phyloP scores from a whole-genome alignment of 2,113 vertebrate species.

The Oostethus manadensis region DNA sequence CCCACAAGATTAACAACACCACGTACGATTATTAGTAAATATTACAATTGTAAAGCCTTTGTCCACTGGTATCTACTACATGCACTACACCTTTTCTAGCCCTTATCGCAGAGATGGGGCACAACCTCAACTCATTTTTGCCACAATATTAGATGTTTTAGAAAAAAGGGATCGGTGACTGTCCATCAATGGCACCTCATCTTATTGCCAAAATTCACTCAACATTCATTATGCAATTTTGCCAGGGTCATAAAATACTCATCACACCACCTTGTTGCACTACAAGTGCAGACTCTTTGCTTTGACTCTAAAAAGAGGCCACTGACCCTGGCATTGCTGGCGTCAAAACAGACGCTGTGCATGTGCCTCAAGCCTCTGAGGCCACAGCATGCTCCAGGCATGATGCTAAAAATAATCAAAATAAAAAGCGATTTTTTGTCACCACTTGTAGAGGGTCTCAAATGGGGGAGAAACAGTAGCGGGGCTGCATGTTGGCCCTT shows the following conservation, averaged over 20 bases:
- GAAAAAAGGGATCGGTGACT: not conserved
- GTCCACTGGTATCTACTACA: conserved; percentile 25
- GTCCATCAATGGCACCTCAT: conserved; percentile 12
- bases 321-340: conserved; percentile 25
- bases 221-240: conserved; percentile 43
- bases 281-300: conserved; percentile 17
- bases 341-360: conserved; percentile 20
- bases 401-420: conserved; percentile 41
- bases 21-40: conserved; percentile 32
- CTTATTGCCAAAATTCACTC: conserved; percentile 16
- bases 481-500: conserved; percentile 25
- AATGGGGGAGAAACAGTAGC: not conserved
- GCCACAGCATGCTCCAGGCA: conserved; percentile 39
- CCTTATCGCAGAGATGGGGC: not conserved
- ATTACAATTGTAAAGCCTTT: conserved; percentile 16
- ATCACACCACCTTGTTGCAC: conserved; percentile 20
- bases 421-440: conserved; percentile 14
- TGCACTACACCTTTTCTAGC: conserved; percentile 19
- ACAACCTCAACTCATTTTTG: conserved; percentile 15
- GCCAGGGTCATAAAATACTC: conserved; percentile 44
- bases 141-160: conserved; percentile 8
- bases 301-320: conserved; percentile 23
- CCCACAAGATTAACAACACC: conserved; percentile 30
- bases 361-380: conserved; percentile 21
- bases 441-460: not conserved